Conservation (phyloP, 2,113 vertebrate species). For the Rhegmatorhina hoffmannsi region DNA sequence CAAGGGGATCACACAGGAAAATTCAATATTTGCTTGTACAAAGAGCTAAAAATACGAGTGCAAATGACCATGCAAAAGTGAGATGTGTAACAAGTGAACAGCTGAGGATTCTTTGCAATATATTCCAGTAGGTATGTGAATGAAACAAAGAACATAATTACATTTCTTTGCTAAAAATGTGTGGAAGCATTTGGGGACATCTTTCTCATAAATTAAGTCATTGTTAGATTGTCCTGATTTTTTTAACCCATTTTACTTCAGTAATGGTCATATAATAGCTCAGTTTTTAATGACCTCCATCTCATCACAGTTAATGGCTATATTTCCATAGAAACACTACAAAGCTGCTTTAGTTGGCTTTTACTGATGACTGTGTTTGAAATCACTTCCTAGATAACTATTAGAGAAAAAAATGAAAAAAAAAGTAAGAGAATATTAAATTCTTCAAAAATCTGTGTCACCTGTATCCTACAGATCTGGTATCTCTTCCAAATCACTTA, state of each 20-base stretch:
- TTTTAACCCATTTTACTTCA: not conserved
- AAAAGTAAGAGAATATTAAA: constrained; percentile 28
- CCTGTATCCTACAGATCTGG: not conserved
- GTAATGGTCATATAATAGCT: constrained; percentile 31
- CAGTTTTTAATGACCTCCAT: constrained; percentile 39
- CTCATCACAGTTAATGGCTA: constrained; percentile 33
- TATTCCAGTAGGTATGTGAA: not conserved
- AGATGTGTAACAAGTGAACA: not conserved
- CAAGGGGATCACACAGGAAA: not conserved
- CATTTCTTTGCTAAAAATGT: not conserved
- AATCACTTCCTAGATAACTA: constrained; percentile 46
- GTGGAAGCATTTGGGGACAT: not conserved
- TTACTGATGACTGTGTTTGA: constrained; percentile 49
- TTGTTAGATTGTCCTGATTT: constrained; percentile 8
- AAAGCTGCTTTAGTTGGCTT: constrained; percentile 43
- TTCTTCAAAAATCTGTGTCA: constrained; percentile 36
- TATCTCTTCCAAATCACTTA: not conserved
- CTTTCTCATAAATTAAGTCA: constrained; percentile 10
- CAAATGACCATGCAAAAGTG: not conserved
- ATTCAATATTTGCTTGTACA: not conserved
- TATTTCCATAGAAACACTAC: constrained; percentile 57
- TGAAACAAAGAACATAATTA: not conserved
- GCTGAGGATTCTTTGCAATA: not conserved
- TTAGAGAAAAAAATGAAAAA: not conserved
- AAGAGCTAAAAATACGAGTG: not conserved